Percentiles rank a stretch among this genome's conserved stretches.
Evolutionary conservation across 37 sponge, comb jelly and placozoan species (phyloP).

Genomic region (Geodia barretti): DNA sequence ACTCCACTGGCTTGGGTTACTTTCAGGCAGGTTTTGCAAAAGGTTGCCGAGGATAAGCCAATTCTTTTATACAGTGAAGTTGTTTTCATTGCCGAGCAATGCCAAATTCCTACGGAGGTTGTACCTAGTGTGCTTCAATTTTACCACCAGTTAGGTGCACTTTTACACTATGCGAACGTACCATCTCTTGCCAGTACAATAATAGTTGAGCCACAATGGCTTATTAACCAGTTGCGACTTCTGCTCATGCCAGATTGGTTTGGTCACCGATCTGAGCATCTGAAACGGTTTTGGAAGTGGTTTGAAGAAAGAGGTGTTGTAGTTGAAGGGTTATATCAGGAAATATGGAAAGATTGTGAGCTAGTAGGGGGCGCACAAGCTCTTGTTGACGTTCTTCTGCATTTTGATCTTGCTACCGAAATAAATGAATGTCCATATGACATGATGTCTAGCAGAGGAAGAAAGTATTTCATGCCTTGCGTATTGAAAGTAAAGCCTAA

Average conservation of each 20-base stretch:
- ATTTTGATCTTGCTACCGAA: conserved; percentile 16
- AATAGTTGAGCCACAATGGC: conserved; percentile 50
- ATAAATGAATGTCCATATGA: no score
- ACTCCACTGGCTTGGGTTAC: conserved; percentile 56
- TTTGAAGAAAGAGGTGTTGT: conserved; percentile 40
- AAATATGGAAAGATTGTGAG: conserved; percentile 16
- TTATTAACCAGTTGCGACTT: conserved; percentile 27
- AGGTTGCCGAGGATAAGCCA: conserved; percentile 6
- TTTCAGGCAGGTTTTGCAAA: conserved; percentile 46
- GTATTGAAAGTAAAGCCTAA: no score
- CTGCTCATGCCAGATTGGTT: conserved; percentile 24
- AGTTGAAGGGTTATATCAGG: conserved; percentile 34
- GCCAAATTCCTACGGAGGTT: conserved; percentile 10
- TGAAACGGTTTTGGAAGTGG: not conserved
- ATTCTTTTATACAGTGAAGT: conserved; percentile 4
- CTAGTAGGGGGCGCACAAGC: no score
- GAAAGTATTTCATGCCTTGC: no score
- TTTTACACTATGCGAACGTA: conserved; percentile 41
- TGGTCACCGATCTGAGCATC: no score
- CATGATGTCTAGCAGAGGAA: no score
- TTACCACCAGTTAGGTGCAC: conserved; percentile 58
- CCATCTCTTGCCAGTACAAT: conserved; percentile 1
- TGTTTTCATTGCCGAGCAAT: conserved; percentile 5
- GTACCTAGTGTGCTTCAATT: conserved; percentile 48
- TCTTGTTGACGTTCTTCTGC: conserved; percentile 22